Evolutionary conservation across 2,888 invertebrate genomes (phyloP), one percentile per base, ranked within the genome.

Genomic region (Caenorhabditis panamensis): DNA sequence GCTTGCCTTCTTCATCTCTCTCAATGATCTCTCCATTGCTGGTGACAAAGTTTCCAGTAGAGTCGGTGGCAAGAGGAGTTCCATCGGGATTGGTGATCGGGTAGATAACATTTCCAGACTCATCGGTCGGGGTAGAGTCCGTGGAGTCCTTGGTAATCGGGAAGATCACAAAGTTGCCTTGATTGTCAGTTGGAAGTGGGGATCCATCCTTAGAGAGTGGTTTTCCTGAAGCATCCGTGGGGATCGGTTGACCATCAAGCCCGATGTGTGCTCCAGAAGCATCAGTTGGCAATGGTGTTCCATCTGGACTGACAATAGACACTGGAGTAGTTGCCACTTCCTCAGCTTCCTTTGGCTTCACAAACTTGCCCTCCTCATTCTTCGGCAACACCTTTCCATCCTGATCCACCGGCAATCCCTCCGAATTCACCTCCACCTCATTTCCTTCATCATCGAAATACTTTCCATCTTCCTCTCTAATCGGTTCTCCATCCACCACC

Each of bases 341-440:
- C 41, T 41, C 41, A 6, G 2, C 41, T 16, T 9, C 11, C 22
- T 51, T 73, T 26, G 84, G 62, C 8, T 82, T 79, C 62, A 88
- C 56, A 8, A 79, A 82, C 24, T 82, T 49, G 20, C 84, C 81
- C 22, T 73, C 82, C 0, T 68, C 77, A 36, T 82, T 82, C 2
- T 87, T 73, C 20, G 86, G 86, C 9, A 79, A 72, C 6, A 71
- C 54, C 31, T 53, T 13, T 28, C 82, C 82, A 72, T 85, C 82
- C 11, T 76, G 72, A 31, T 79, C 82, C 18, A 78, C 54, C 2
- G 62, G 80, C 28, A 82, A 82, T 22, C 78, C 56, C 62, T 11
- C 89, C 89, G 49, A 68, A 76, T 9, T 71, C 76, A 37, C 79
- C 36, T 53, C 20, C 18, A 77, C 31, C 8, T 68, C 49, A 56